These are phyloP conservation scores for Penaeus monodon DNA, from an alignment of 2,888 invertebrate species.

Conservation along the genomic window DNA sequence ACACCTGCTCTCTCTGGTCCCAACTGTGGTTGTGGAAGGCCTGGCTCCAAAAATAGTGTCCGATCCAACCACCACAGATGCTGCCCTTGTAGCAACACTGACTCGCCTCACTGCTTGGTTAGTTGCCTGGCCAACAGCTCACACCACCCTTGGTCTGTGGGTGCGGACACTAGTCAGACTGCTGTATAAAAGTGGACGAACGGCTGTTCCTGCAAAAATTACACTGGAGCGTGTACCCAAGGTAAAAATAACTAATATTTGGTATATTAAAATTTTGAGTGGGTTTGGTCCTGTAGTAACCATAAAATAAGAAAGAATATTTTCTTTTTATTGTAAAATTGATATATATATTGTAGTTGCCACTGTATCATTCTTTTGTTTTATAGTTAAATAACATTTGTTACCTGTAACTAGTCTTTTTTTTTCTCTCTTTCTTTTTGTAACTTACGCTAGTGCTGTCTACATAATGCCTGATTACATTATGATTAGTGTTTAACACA, in stretches of 20 bases:
- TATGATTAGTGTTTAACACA: too few species aligned
- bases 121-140: constrained; percentile 62
- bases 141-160: constrained; percentile 54
- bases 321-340: too few species aligned
- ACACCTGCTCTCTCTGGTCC: constrained; percentile 60
- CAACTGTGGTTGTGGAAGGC: constrained; percentile 52
- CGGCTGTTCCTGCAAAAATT: constrained; percentile 44
- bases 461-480: too few species aligned
- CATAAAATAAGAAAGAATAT: too few species aligned
- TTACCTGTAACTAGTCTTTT: too few species aligned
- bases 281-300: too few species aligned
- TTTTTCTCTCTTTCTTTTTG: too few species aligned
- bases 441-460: too few species aligned
- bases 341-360: too few species aligned
- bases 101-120: constrained; percentile 61
- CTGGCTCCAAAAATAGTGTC: constrained; percentile 60
- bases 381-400: too few species aligned
- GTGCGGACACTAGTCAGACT: constrained; percentile 52
- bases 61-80: constrained; percentile 46
- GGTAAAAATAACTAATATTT: constrained; percentile 19
- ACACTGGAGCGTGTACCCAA: constrained; percentile 56
- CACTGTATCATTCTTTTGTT: too few species aligned
- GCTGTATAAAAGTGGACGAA: constrained; percentile 56
- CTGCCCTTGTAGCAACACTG: constrained; percentile 53
- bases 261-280: not conserved